A percentile compares a stretch with the other conserved stretches of the same genome.
Evolutionary conservation across 2,113 vertebrate genomes (phyloP).

Genomic region (Epinephelus fuscoguttatus): DNA sequence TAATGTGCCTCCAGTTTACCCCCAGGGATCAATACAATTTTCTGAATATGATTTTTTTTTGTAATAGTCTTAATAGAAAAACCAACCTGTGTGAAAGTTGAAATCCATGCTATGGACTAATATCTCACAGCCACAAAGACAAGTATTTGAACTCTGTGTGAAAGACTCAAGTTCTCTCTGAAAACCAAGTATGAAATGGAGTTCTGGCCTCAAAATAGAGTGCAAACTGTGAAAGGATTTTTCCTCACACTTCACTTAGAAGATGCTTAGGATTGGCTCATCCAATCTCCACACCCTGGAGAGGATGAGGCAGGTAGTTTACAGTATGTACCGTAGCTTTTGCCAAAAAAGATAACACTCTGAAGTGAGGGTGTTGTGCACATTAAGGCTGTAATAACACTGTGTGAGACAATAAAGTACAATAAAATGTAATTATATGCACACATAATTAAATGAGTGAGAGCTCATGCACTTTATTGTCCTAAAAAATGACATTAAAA

Average conservation of each 20-base stretch:
- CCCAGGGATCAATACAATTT: no score
- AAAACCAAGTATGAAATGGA: background rate
- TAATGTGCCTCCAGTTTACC: no score
- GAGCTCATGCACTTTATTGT: background rate
- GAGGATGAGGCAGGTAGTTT: background rate
- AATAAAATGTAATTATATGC: background rate
- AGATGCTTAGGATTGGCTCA: background rate
- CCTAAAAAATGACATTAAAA: constrained; percentile 2
- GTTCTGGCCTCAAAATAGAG: background rate
- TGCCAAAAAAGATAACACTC: background rate
- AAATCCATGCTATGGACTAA: background rate
- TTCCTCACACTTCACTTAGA: background rate
- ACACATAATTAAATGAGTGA: background rate
- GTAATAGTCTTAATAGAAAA: background rate
- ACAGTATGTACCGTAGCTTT: background rate
- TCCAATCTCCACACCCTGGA: background rate
- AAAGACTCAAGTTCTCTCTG: background rate
- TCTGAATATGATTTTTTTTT: background rate
- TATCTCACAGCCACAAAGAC: background rate
- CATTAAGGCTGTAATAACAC: background rate
- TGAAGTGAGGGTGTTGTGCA: background rate
- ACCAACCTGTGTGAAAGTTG: background rate
- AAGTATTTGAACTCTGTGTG: background rate
- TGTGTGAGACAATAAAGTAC: background rate
- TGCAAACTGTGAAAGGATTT: background rate